phyloP scores from a whole-genome alignment of 2,888 invertebrate genomes.

The Diarsia mendica region DNA sequence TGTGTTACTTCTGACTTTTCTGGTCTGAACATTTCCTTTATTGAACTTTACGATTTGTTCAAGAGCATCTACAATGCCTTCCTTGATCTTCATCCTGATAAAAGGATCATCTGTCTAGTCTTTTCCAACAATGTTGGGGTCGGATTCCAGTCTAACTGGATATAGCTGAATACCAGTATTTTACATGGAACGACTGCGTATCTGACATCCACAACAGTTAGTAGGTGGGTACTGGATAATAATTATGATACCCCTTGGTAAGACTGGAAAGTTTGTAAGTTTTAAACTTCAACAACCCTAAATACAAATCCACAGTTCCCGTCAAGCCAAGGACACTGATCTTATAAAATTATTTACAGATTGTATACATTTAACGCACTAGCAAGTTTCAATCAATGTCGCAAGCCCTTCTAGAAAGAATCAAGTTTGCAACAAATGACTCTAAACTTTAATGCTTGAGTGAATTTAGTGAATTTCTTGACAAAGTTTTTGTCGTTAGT shows the following conservation, averaged over 20 bases:
- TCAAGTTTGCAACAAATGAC: conserved; percentile 60
- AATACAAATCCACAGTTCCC: conserved; percentile 15
- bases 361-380: conserved; percentile 79
- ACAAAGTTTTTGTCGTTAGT: conserved; percentile 55
- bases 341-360: conserved; percentile 68
- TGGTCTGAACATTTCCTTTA: background rate
- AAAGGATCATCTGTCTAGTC: too few relatives aligned
- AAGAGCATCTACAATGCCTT: background rate
- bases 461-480: conserved; percentile 46
- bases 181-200: too few relatives aligned
- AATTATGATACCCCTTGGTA: too few relatives aligned
- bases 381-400: conserved; percentile 74
- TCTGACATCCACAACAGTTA: too few relatives aligned
- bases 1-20: conserved; percentile 3
- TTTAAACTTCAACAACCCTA: conserved; percentile 25
- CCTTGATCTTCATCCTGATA: too few relatives aligned
- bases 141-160: too few relatives aligned
- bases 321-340: conserved; percentile 69
- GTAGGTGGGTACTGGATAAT: too few relatives aligned
- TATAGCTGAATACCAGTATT: too few relatives aligned
- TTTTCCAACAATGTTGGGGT: too few relatives aligned
- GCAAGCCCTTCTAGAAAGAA: conserved; percentile 62
- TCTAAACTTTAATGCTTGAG: conserved; percentile 53
- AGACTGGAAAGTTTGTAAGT: background rate
- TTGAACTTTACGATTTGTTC: background rate